These are phyloP conservation scores for Thecocarcelia acutangulata DNA, from an alignment of 2,888 invertebrate genomes.

Conservation along the genomic window DNA sequence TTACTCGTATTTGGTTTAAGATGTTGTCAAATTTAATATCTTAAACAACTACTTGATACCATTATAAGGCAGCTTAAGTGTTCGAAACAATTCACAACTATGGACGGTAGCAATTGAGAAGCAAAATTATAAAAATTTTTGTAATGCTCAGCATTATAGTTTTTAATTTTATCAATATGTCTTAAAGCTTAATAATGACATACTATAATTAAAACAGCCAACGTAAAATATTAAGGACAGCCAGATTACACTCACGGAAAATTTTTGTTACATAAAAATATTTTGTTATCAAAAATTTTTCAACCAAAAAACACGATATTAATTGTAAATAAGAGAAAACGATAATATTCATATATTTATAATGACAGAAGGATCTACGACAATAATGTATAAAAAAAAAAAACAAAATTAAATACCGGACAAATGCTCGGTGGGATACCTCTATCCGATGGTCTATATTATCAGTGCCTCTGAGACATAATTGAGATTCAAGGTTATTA, in stretches of 20 bases:
- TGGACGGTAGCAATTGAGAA: constrained; percentile 9
- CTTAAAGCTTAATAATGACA: constrained; percentile 10
- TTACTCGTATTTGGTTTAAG: background rate
- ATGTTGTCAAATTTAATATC: background rate
- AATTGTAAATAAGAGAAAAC: too few species aligned
- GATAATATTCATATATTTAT: too few species aligned
- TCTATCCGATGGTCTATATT: too few species aligned
- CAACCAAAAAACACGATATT: too few species aligned
- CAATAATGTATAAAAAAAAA: too few species aligned
- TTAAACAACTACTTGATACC: constrained; percentile 7
- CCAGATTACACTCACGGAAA: constrained; percentile 21
- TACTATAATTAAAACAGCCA: constrained; percentile 48
- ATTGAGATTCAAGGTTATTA: too few species aligned
- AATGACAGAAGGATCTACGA: too few species aligned
- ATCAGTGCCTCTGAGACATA: too few species aligned
- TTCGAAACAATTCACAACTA: constrained; percentile 36
- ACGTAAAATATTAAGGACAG: background rate
- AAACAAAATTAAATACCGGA: too few species aligned
- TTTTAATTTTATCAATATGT: constrained; percentile 31
- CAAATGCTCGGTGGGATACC: too few species aligned
- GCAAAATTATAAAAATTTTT: constrained; percentile 11
- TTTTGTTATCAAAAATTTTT: too few species aligned
- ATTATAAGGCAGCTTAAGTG: constrained; percentile 5
- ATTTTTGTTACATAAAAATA: background rate
- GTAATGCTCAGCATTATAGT: constrained; percentile 46